A percentile compares a stretch with the other conserved stretches of the same genome.
phyloP scores from a whole-genome alignment of 2,113 vertebrate genomes.

The Crypturellus undulatus region DNA sequence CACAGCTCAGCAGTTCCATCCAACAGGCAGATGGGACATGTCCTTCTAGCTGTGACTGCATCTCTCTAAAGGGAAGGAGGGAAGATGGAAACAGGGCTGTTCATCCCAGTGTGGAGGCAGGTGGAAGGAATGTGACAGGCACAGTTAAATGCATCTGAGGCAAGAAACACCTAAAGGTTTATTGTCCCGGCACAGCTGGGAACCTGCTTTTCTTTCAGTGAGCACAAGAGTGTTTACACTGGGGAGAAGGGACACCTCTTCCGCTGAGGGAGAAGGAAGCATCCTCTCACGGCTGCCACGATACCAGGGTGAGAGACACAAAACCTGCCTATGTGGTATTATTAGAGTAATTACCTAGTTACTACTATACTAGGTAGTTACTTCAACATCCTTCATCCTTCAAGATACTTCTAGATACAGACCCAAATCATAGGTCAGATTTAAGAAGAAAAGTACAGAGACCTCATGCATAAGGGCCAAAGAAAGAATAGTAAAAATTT shows the following conservation, averaged over 20 bases:
- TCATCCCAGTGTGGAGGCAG: rapidly evolving
- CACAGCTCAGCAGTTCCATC: not conserved
- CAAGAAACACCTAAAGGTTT: not conserved
- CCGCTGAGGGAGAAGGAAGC: too few species aligned
- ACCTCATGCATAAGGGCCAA: rapidly evolving
- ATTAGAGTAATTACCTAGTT: too few species aligned
- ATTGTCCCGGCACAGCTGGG: rapidly evolving
- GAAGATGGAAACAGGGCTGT: not conserved
- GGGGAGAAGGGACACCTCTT: too few species aligned
- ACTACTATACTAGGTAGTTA: too few species aligned
- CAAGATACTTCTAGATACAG: not conserved
- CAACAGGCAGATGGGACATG: rapidly evolving
- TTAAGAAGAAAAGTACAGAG: not conserved
- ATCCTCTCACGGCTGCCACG: too few species aligned
- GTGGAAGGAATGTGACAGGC: not conserved
- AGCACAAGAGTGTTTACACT: too few species aligned
- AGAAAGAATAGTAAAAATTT: not conserved
- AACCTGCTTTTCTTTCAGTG: not conserved
- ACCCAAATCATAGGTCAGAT: not conserved
- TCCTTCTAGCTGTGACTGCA: not conserved
- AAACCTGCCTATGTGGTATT: too few species aligned
- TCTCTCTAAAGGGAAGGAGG: not conserved
- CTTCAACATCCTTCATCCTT: too few species aligned
- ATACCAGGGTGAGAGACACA: too few species aligned
- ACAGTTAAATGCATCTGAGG: not conserved